A percentile compares a stretch with the other conserved stretches of the same genome.
phyloP scores from a whole-genome alignment of 2,113 vertebrate species.

The Odontesthes bonariensis region DNA sequence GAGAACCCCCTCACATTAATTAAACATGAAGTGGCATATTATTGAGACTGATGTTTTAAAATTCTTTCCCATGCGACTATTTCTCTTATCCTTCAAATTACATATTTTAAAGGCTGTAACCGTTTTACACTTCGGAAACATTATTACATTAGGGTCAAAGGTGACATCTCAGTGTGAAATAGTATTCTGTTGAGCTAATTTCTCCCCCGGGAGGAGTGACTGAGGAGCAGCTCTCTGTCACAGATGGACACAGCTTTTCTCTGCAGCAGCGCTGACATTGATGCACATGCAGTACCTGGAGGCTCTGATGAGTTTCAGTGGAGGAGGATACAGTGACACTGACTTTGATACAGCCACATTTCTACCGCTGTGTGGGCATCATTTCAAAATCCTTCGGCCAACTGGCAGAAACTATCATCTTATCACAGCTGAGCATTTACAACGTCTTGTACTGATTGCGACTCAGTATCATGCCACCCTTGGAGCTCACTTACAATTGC shows the following conservation, averaged over 20 bases:
- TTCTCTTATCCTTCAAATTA: conserved; percentile 29
- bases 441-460: conserved; percentile 29
- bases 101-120: conserved; percentile 25
- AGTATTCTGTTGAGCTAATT: conserved; percentile 29
- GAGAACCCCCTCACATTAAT: background rate
- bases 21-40: conserved; percentile 1
- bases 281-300: conserved; percentile 6
- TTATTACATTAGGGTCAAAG: conserved; percentile 44
- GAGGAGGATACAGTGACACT: conserved; percentile 26
- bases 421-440: conserved; percentile 3
- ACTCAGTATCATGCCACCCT: conserved; percentile 1
- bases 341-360: conserved; percentile 22
- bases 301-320: conserved; percentile 10
- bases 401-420: conserved; percentile 14
- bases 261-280: conserved; percentile 10
- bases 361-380: conserved; percentile 10
- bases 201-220: conserved; percentile 38
- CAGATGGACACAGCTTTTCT: conserved; percentile 30
- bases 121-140: conserved; percentile 47
- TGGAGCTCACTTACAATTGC: background rate
- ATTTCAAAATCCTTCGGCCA: conserved; percentile 25
- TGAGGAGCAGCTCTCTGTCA: conserved; percentile 36
- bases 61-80: background rate
- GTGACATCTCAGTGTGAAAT: conserved; percentile 45
- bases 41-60: conserved; percentile 4